Evolutionary conservation across 1,140 invertebrate genomes (phyloP).

Genomic region (Acromyrmex echinatior): DNA sequence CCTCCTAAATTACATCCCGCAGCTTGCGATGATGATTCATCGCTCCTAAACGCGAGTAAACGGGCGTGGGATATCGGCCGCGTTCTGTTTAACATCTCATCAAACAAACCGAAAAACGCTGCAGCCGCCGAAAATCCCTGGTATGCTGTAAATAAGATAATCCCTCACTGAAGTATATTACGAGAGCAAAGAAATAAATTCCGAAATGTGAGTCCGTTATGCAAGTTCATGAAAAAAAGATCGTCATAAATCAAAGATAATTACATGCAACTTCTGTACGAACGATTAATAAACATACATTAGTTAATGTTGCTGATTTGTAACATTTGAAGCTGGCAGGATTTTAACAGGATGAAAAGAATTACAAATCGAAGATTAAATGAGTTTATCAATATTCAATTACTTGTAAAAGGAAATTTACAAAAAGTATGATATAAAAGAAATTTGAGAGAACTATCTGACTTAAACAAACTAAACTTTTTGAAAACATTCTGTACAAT

Average conservation of each 20-base stretch:
- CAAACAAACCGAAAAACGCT: conserved; percentile 50
- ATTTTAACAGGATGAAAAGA: background rate
- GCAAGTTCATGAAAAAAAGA: background rate
- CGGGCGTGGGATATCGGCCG: conserved; percentile 54
- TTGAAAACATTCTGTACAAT: background rate
- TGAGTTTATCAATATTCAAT: conserved; percentile 10
- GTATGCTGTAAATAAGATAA: conserved; percentile 4
- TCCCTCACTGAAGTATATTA: conserved; percentile 6
- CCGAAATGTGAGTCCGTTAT: background rate
- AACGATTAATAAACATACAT: background rate
- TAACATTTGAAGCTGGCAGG: background rate
- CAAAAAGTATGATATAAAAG: background rate
- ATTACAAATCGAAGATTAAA: background rate
- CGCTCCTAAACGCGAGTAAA: conserved; percentile 35
- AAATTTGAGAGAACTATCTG: background rate
- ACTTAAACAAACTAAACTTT: background rate
- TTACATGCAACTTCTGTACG: background rate
- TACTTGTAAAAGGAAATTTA: background rate
- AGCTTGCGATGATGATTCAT: conserved; percentile 73
- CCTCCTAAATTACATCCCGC: conserved; percentile 72
- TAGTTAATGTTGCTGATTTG: background rate
- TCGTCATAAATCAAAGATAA: background rate
- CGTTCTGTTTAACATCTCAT: conserved; percentile 46
- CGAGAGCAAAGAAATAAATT: conserved; percentile 25
- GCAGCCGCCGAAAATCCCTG: conserved; percentile 15